Conservation (phyloP, 2,888 invertebrate species). For the Cyclophora punctaria region DNA sequence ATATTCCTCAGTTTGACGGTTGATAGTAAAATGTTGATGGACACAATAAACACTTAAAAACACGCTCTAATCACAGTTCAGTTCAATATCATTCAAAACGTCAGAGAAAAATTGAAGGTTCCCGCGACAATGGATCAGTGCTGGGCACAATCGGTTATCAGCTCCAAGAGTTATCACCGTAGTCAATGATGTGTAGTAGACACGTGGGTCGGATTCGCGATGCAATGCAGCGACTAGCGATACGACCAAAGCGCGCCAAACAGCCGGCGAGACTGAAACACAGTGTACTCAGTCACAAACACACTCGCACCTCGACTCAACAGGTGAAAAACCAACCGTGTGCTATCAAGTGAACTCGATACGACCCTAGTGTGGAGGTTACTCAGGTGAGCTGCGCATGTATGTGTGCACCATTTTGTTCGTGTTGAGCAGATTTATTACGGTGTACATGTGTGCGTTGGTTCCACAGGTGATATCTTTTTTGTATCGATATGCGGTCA, state of each 20-base stretch:
- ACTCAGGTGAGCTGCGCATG: slow-evolving; percentile 50
- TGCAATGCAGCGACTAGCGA: slow-evolving; percentile 25
- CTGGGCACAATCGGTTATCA: slow-evolving; percentile 41
- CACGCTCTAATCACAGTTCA: slow-evolving; percentile 49
- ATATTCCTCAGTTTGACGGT: slow-evolving; percentile 66
- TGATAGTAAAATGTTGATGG: slow-evolving; percentile 48
- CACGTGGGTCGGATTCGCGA: slow-evolving; percentile 47
- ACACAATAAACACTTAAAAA: slow-evolving; percentile 50
- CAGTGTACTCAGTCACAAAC: slow-evolving; percentile 35
- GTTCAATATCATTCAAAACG: slow-evolving; percentile 3
- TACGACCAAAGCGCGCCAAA: slow-evolving; percentile 67
- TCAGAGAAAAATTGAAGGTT: slow-evolving; percentile 22
- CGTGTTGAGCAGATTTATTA: slow-evolving; percentile 65
- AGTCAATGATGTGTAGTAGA: slow-evolving; percentile 43
- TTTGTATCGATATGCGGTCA: slow-evolving; percentile 55
- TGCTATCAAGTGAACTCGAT: slow-evolving; percentile 54
- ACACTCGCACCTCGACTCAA: slow-evolving; percentile 51
- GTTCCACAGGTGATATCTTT: slow-evolving; percentile 53
- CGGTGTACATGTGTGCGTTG: slow-evolving; percentile 36
- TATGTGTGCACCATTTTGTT: slow-evolving; percentile 64
- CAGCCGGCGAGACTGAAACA: slow-evolving; percentile 64
- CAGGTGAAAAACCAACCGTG: slow-evolving; percentile 70
- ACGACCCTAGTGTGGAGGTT: slow-evolving; percentile 64
- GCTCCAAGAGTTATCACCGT: slow-evolving; percentile 55
- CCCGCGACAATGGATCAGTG: slow-evolving; percentile 8